phyloP scores from a whole-genome alignment of 2,888 invertebrate genomes.

The Nowickia ferox region DNA sequence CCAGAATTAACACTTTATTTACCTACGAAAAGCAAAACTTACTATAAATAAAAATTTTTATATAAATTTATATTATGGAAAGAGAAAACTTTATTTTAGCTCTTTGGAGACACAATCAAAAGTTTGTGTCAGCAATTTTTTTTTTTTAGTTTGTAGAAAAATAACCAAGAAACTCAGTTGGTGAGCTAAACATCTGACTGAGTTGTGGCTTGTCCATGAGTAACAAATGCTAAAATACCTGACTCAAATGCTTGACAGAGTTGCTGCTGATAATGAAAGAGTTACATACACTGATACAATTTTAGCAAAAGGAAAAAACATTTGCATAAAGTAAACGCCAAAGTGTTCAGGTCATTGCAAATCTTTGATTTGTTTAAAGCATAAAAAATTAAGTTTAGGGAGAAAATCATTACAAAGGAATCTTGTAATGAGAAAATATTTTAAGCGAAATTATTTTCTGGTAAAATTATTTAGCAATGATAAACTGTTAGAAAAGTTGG shows the following conservation, averaged over 20 bases:
- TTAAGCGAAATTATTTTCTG: neutral
- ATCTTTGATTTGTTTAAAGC: neutral
- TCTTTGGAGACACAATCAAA: conserved; percentile 70
- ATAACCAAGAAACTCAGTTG: conserved; percentile 18
- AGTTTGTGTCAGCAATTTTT: conserved; percentile 52
- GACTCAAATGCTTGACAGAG: conserved; percentile 16
- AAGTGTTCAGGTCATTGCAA: neutral
- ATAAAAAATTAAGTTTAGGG: neutral
- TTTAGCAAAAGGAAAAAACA: conserved; percentile 5
- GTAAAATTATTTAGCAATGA: too few relatives aligned
- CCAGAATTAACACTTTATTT: conserved; percentile 28
- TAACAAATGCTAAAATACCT: conserved; percentile 31
- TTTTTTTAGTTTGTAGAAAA: conserved; percentile 14
- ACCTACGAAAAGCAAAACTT: neutral
- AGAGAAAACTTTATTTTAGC: conserved; percentile 48
- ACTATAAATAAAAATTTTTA: neutral
- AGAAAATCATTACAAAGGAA: neutral
- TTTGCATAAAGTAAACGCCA: neutral
- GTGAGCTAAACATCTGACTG: conserved; percentile 18
- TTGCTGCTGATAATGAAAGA: conserved; percentile 32
- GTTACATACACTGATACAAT: neutral
- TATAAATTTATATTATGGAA: neutral
- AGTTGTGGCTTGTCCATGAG: neutral
- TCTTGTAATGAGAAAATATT: neutral
- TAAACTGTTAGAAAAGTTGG: too few relatives aligned